These are phyloP conservation scores for Bursaphelenchus okinawaensis DNA, from an alignment of 2,888 invertebrate species.

Conservation along the genomic window DNA sequence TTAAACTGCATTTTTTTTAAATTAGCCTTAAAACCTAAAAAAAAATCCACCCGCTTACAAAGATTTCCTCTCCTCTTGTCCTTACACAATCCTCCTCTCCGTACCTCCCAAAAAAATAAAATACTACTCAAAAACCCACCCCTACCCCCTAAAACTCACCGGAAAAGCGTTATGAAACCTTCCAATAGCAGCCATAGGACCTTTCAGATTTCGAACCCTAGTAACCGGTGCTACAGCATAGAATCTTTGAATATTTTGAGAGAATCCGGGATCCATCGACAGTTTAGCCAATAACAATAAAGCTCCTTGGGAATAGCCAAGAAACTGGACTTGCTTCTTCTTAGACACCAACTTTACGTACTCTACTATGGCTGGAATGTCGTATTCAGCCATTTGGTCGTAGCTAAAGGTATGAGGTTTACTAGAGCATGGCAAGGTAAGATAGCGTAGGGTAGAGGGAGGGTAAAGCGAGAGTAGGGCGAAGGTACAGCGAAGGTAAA, in stretches of 20 bases:
- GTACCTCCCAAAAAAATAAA: no score
- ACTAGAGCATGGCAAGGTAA: no score
- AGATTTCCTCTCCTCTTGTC: no score
- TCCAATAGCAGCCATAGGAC: slow-evolving; percentile 15
- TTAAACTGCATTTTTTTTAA: no score
- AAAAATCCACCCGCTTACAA: no score
- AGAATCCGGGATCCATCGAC: slow-evolving; percentile 9
- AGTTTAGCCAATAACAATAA: slow-evolving; percentile 14
- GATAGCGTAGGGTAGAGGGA: no score
- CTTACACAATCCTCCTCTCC: no score
- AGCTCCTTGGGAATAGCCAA: slow-evolving; percentile 17
- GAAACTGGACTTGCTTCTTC: neutral
- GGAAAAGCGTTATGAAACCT: neutral
- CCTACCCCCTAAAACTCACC: neutral
- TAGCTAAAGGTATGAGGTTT: neutral
- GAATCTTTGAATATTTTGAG: neutral
- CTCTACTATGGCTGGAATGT: neutral
- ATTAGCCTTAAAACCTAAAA: no score
- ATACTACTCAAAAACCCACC: no score
- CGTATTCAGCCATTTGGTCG: slow-evolving; percentile 9
- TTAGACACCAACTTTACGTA: neutral
- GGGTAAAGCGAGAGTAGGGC: no score
- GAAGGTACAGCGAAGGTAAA: no score
- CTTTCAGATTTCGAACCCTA: slow-evolving; percentile 53
- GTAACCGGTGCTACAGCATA: slow-evolving; percentile 47